Base-by-base conservation (phyloP, 1,140 invertebrate genomes). In the Melipona quadrifasciata region DNA sequence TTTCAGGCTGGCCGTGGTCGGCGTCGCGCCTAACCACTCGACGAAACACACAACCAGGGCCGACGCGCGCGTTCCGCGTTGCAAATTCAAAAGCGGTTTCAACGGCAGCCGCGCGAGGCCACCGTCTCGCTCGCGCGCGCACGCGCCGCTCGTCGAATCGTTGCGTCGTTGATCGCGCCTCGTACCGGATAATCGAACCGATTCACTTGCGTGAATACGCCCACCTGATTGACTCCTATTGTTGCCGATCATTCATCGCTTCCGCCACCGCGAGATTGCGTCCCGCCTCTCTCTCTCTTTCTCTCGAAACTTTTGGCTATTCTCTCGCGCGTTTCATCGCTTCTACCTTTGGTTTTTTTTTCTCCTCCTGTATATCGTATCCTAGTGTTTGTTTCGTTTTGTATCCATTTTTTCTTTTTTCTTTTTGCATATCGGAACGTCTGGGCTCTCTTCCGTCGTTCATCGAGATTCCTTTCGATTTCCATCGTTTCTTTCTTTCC, bases 141-240 rank as follows among this genome's bases (percentile, higher is more conserved):
- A 39, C 71, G 17, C 65, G 17, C 24, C 75, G n/a, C 17, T 64
- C 34, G 51, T 39, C 21, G 34, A 67, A 31, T 70, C 81, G 51
- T 55, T 70, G 84, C 87, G 84, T 83, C 82, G 80, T 86, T 89
- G 87, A 91, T 91, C 87, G 91, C 39, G 8, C 81, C 85, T 67
- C 78, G 75, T 74, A 77, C 68, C 84, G 88, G 87, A 94, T 93
- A 94, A 94, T 94, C 92, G 93, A 93, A 93, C 90, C 93, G 91
- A 93, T 93, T 93, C 92, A 90, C 88, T 84, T 74, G 61, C 79
- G 72, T 91, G 90, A 93, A 91, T 93, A 92, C 92, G 88, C 90
- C 82, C 88, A 90, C 73, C 92, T 93, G 93, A 94, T 93, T 94
- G 93, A 93, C 91, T 93, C 82, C 92, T 90, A 94, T 94, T 93